Percentiles rank a stretch among this genome's conserved stretches.
phyloP scores from a whole-genome alignment of 1,140 invertebrate species.

The Drosophila murphyi region DNA sequence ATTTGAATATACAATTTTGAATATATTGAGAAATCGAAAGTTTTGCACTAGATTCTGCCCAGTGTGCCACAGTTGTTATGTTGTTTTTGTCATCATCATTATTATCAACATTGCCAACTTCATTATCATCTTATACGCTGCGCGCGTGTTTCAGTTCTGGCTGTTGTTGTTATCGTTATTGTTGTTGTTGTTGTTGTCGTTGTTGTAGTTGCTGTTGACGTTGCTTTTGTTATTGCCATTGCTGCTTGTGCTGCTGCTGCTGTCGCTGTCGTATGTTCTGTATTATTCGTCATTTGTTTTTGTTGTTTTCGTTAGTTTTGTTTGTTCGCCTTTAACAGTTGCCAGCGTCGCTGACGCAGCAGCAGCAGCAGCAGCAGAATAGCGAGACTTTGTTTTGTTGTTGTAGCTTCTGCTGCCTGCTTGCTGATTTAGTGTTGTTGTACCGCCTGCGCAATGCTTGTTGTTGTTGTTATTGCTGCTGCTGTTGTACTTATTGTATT shows the following conservation, averaged over 20 bases:
- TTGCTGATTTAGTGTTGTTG: slow-evolving; percentile 37
- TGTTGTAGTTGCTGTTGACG: slow-evolving; percentile 25
- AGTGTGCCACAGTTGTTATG: slow-evolving; percentile 66
- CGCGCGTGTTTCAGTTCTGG: slow-evolving; percentile 68
- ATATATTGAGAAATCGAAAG: background rate
- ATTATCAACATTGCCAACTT: slow-evolving; percentile 74
- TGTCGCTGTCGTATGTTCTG: slow-evolving; percentile 49
- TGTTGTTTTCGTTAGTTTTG: slow-evolving; percentile 57
- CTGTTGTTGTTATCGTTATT: slow-evolving; percentile 26
- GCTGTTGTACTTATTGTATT: slow-evolving; percentile 13
- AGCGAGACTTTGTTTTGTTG: slow-evolving; percentile 25
- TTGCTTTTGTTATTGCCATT: slow-evolving; percentile 27
- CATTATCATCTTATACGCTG: slow-evolving; percentile 67
- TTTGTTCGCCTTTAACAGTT: slow-evolving; percentile 58
- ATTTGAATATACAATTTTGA: background rate
- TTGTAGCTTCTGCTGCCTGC: slow-evolving; percentile 30
- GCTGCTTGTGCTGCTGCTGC: slow-evolving; percentile 1
- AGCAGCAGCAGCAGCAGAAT: slow-evolving; percentile 32
- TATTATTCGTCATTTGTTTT: slow-evolving; percentile 56
- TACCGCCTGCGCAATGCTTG: slow-evolving; percentile 48
- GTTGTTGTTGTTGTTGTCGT: background rate
- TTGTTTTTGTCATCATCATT: slow-evolving; percentile 72
- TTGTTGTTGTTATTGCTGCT: slow-evolving; percentile 14
- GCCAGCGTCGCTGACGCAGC: slow-evolving; percentile 48
- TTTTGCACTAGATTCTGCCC: slow-evolving; percentile 15